Base-by-base conservation (phyloP, 2,797 vertebrate species). In the Lacerta viridis region DNA sequence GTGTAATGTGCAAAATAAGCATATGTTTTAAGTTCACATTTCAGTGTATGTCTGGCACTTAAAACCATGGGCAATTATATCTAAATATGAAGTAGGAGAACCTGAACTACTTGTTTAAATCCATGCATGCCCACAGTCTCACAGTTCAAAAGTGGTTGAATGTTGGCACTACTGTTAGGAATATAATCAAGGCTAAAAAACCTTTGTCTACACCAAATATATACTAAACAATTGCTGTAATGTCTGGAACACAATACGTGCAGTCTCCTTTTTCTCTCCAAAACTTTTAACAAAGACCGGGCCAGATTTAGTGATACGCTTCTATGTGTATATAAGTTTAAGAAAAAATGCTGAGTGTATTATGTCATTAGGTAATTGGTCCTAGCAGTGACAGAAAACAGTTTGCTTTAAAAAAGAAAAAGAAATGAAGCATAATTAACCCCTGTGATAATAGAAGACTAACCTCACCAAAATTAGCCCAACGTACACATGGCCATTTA, bases 201-300 rank as follows among this genome's bases (percentile, higher is more conserved):
- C 85, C 85, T 88, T 87, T 89, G 85, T 29, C 89, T 93, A 94
- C 82, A 88, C 91, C 92, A 91, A 87, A 89, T 46, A 83, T 55
- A 18, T 87, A 91, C 83, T 68, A 88, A 95, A 94, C 94, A 95
- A 92, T 95, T 93, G 92, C 88, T 91, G 87, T 92, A 94, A 95
- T 93, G 92, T 95, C 90, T 93, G 80, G 91, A 95, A 93, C 86
- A 95, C 92, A 95, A 94, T 94, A 90, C 78, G 72, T 85, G 85
- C 87, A 91, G 85, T 95, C 91, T 94, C 93, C 94, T 92, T 92
- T 94, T 95, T 92, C 85, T 94, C 91, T 95, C 92, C 88, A 95
- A 79, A 85, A 89, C 72, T 10, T 94, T 89, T 83, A 90, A 86
- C 83, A 92, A 94, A 94, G 93, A 90, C 89, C 78, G 75, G 72